A percentile compares a stretch with the other conserved stretches of the same genome.
These are phyloP conservation scores for Patiria miniata DNA, from an alignment of 35 echinoderm and acorn worm species.

Conservation along the genomic window DNA sequence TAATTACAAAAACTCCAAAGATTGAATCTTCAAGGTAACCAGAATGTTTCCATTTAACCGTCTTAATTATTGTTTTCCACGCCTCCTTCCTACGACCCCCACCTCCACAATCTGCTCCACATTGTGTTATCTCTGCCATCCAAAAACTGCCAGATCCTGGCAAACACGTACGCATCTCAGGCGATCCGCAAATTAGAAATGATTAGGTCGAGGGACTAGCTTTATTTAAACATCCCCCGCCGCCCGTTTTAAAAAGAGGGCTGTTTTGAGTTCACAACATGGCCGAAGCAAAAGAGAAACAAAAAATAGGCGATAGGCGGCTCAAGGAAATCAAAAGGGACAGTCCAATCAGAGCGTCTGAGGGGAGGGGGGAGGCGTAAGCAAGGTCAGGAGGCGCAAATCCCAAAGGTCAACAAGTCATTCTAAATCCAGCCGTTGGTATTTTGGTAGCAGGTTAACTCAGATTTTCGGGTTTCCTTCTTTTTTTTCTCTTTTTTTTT, in stretches of 20 bases:
- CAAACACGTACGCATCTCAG: no score
- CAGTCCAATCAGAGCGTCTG: constrained; percentile 2
- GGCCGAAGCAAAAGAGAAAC: background rate
- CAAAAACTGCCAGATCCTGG: no score
- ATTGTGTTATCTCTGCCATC: no score
- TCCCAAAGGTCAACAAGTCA: constrained; percentile 1
- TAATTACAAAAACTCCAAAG: no score
- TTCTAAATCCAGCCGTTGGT: background rate
- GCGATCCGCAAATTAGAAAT: no score
- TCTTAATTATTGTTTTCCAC: no score
- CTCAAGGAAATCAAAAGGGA: constrained; percentile 12
- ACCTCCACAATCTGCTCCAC: no score
- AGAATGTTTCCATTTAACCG: no score
- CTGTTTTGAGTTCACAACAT: background rate
- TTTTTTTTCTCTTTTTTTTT: background rate
- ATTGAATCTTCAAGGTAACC: no score
- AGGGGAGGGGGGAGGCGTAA: background rate
- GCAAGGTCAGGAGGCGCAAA: background rate
- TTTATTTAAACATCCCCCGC: background rate
- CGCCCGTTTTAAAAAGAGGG: background rate
- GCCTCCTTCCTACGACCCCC: no score
- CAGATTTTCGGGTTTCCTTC: background rate
- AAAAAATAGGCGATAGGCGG: background rate
- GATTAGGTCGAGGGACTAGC: no score
- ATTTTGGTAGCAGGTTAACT: background rate